Evolutionary conservation across 2,888 invertebrate genomes (phyloP).

Genomic region (Acanthacorydalis orientalis): DNA sequence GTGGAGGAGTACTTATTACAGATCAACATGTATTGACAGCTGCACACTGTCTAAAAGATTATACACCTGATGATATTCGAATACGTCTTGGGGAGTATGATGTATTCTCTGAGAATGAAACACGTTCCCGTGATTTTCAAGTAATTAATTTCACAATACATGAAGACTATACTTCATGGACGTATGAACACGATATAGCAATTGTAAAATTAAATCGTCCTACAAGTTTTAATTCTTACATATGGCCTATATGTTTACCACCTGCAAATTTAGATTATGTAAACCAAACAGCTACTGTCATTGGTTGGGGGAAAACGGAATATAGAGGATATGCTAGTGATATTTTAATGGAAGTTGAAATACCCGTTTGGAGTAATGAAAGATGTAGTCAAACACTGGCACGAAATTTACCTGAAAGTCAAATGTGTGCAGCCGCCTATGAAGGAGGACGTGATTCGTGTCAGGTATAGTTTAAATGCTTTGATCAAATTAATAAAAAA

Average conservation of each 20-base stretch:
- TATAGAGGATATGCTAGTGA: constrained; percentile 50
- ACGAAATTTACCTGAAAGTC: constrained; percentile 45
- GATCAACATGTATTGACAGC: constrained; percentile 63
- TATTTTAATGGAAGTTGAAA: constrained; percentile 55
- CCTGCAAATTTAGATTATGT: constrained; percentile 41
- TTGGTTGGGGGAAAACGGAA: constrained; percentile 62
- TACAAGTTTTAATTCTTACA: constrained; percentile 55
- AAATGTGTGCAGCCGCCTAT: constrained; percentile 59
- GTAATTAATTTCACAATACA: constrained; percentile 49
- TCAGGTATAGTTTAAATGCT: constrained; percentile 36
- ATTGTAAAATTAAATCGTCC: constrained; percentile 48
- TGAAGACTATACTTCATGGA: constrained; percentile 44
- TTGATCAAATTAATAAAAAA: neutral
- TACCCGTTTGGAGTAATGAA: constrained; percentile 61
- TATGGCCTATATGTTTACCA: constrained; percentile 75
- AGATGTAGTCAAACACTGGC: constrained; percentile 45
- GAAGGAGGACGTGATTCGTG: constrained; percentile 71
- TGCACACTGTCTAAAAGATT: constrained; percentile 53
- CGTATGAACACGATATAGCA: constrained; percentile 63
- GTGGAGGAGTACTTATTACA: constrained; percentile 68
- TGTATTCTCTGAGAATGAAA: constrained; percentile 46
- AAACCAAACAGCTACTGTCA: constrained; percentile 45
- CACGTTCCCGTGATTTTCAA: constrained; percentile 50
- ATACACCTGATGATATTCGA: constrained; percentile 36
- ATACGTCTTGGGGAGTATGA: constrained; percentile 74